Percentiles rank a stretch among this genome's conserved stretches.
These are phyloP conservation scores for Ecliptopera silaceata DNA, from an alignment of 2,888 invertebrate genomes.

Conservation along the genomic window DNA sequence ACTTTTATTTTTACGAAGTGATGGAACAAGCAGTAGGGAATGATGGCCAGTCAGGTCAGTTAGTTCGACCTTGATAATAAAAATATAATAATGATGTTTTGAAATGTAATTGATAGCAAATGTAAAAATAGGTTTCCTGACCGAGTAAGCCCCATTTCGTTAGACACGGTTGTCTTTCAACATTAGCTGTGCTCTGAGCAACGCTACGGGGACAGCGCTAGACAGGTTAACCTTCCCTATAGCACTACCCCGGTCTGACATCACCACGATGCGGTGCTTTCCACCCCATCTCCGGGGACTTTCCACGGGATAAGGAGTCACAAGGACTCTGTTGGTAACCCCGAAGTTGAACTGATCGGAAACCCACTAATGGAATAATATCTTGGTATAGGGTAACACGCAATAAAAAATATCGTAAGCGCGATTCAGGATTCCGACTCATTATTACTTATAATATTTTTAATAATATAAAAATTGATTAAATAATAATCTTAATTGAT, in stretches of 20 bases:
- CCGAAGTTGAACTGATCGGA: constrained; percentile 77
- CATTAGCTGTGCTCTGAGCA: constrained; percentile 81
- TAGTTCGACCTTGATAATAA: too few species aligned
- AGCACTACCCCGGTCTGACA: constrained; percentile 57
- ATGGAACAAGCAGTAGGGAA: too few species aligned
- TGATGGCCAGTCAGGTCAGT: too few species aligned
- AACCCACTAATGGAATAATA: constrained; percentile 37
- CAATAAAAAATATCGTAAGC: constrained; percentile 48
- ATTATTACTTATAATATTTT: not conserved
- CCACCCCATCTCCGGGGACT: constrained; percentile 82
- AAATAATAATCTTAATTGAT: not conserved
- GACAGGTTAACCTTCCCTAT: constrained; percentile 71
- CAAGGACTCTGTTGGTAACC: constrained; percentile 68
- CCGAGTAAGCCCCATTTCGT: constrained; percentile 83
- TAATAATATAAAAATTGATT: not conserved
- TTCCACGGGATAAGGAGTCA: constrained; percentile 78
- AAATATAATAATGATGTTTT: too few species aligned
- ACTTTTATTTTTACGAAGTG: too few species aligned
- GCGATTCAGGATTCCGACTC: constrained; percentile 48
- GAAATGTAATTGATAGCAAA: not conserved
- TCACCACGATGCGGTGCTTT: constrained; percentile 72
- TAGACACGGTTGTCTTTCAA: constrained; percentile 55
- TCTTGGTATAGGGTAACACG: not conserved
- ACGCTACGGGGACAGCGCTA: constrained; percentile 58
- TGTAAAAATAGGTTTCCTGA: constrained; percentile 53